phyloP scores from a whole-genome alignment of 2,888 invertebrate genomes.

The Ernsta delagoae region DNA sequence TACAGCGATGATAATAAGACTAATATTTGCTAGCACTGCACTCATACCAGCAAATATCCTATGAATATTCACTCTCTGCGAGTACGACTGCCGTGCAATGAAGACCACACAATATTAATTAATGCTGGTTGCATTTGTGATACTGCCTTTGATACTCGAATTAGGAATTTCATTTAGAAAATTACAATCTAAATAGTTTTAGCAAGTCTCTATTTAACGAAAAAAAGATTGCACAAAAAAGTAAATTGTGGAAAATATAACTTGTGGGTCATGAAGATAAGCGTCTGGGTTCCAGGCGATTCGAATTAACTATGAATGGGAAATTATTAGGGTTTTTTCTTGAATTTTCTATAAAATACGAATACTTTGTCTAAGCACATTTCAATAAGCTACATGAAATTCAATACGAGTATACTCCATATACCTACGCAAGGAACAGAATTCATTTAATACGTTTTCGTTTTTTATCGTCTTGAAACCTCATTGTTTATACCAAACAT shows the following conservation, averaged over 20 bases:
- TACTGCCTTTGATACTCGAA: neutral
- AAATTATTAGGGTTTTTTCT: no score
- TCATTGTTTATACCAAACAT: constrained; percentile 11
- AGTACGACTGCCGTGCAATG: constrained; percentile 40
- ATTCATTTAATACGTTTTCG: neutral
- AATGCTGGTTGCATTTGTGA: constrained; percentile 28
- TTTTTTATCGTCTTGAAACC: constrained; percentile 14
- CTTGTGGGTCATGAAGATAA: no score
- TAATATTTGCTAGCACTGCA: constrained; percentile 29
- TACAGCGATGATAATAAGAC: constrained; percentile 30
- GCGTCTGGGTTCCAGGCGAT: no score
- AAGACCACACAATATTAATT: constrained; percentile 47
- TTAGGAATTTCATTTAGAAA: neutral
- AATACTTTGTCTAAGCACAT: no score
- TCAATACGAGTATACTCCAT: no score
- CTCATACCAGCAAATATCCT: constrained; percentile 41
- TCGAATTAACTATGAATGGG: no score
- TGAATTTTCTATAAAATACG: no score
- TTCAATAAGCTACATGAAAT: no score
- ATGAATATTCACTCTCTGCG: constrained; percentile 50
- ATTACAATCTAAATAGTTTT: neutral
- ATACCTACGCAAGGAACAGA: neutral
- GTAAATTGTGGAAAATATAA: no score
- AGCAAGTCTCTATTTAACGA: no score
- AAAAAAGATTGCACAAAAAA: no score